Evolutionary conservation across 2,113 vertebrate species (phyloP).

Genomic region (Plotosus lineatus): DNA sequence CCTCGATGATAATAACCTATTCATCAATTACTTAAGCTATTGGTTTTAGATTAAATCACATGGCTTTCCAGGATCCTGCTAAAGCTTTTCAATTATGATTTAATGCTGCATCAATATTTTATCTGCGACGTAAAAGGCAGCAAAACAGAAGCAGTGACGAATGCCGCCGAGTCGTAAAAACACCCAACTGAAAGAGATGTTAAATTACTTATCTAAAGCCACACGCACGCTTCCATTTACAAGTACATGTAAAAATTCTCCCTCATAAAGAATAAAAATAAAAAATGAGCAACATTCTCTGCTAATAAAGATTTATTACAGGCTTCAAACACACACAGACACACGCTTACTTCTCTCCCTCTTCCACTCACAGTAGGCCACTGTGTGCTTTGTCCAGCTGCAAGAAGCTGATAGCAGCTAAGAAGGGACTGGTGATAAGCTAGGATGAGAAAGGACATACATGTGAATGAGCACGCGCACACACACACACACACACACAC

Average conservation of each 20-base stretch:
- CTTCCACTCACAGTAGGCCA: constrained; percentile 14
- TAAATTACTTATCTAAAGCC: constrained; percentile 28
- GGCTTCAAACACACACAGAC: constrained; percentile 3
- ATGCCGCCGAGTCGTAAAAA: neutral
- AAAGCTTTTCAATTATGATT: constrained; percentile 51
- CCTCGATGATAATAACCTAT: constrained; percentile 22
- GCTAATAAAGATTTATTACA: constrained; percentile 11
- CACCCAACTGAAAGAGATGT: constrained; percentile 17
- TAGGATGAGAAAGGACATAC: constrained; percentile 34
- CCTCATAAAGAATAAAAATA: no score
- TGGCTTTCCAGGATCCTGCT: constrained; percentile 29
- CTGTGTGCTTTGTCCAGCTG: constrained; percentile 47
- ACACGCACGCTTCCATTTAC: constrained; percentile 3
- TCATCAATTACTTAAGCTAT: constrained; percentile 41
- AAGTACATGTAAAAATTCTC: constrained; percentile 14
- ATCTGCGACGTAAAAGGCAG: constrained; percentile 13
- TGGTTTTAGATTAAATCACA: constrained; percentile 39
- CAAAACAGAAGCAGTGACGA: neutral
- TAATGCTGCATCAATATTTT: constrained; percentile 50
- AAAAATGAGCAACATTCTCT: neutral
- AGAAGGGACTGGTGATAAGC: constrained; percentile 43
- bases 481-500: constrained; percentile 10
- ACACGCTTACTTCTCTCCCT: neutral
- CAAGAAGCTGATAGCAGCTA: constrained; percentile 39
- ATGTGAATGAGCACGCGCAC: neutral